A percentile compares a stretch with the other conserved stretches of the same genome.
Evolutionary conservation across 2,888 invertebrate species (phyloP).

Genomic region (Mythimna vitellina): DNA sequence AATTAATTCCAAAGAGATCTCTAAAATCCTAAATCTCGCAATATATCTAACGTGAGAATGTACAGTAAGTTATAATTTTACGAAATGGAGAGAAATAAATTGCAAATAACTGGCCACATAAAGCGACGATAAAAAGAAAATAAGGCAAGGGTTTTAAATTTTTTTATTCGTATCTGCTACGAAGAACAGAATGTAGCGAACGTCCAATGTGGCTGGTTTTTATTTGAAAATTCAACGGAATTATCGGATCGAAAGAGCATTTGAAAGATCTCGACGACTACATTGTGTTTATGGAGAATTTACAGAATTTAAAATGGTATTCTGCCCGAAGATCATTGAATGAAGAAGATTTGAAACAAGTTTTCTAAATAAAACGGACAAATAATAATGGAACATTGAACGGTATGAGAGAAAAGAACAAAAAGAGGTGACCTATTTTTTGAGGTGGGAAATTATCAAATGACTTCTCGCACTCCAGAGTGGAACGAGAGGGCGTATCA

Average conservation of each 20-base stretch:
- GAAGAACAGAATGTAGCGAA: constrained; percentile 36
- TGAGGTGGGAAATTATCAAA: too few species aligned
- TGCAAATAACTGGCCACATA: constrained; percentile 46
- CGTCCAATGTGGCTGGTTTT: constrained; percentile 30
- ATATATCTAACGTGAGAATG: constrained; percentile 3
- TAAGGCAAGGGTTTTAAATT: constrained; percentile 24
- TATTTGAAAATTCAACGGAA: constrained; percentile 43
- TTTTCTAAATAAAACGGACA: constrained; percentile 7
- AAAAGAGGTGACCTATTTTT: too few species aligned
- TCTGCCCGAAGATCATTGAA: constrained; percentile 13
- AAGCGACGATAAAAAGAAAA: constrained; percentile 35
- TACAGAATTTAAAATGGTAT: constrained; percentile 42
- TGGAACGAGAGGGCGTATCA: too few species aligned
- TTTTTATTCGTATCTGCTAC: constrained; percentile 41
- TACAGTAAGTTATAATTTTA: constrained; percentile 25
- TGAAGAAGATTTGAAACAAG: background rate
- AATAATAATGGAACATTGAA: constrained; percentile 22
- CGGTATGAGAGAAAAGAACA: background rate
- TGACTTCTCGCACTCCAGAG: too few species aligned
- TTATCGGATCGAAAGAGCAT: constrained; percentile 52
- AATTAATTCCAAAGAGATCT: too few species aligned
- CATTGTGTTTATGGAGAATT: constrained; percentile 46
- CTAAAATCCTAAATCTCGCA: background rate
- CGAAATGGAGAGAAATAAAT: constrained; percentile 54
- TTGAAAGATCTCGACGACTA: constrained; percentile 50